Evolutionary conservation across 2,888 invertebrate species (phyloP).

Genomic region (Callyntrura sp.): DNA sequence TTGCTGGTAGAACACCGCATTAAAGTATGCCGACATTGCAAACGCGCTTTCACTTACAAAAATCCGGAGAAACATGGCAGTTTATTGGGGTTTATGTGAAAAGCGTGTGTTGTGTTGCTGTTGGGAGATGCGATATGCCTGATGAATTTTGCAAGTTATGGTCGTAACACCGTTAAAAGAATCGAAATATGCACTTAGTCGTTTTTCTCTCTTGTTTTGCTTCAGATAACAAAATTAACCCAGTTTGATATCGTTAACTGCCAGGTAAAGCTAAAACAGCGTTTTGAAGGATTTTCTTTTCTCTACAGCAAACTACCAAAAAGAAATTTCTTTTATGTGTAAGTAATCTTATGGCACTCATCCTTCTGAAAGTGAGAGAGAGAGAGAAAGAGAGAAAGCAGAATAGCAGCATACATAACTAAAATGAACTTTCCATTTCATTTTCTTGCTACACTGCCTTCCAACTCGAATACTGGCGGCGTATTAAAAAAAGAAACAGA

Average conservation of each 20-base stretch:
- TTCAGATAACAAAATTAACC: constrained; percentile 6
- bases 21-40: neutral
- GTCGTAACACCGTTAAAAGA: constrained; percentile 37
- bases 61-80: no score
- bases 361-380: neutral
- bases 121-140: neutral
- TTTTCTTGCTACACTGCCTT: constrained; percentile 25
- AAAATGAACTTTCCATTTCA: constrained; percentile 37
- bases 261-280: constrained; percentile 32
- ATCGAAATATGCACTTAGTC: constrained; percentile 52
- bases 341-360: neutral
- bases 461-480: no score
- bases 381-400: neutral
- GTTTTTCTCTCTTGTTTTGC: neutral
- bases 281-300: neutral
- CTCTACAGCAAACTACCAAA: constrained; percentile 1
- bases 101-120: neutral
- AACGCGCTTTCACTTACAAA: no score
- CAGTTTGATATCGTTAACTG: constrained; percentile 23
- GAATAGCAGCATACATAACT: constrained; percentile 15
- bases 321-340: constrained; percentile 27
- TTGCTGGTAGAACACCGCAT: neutral
- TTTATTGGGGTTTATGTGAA: constrained; percentile 4
- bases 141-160: constrained; percentile 29
- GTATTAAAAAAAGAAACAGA: no score